phyloP scores from a whole-genome alignment of 1,140 invertebrate genomes.

The Mesaphorura yosii region DNA sequence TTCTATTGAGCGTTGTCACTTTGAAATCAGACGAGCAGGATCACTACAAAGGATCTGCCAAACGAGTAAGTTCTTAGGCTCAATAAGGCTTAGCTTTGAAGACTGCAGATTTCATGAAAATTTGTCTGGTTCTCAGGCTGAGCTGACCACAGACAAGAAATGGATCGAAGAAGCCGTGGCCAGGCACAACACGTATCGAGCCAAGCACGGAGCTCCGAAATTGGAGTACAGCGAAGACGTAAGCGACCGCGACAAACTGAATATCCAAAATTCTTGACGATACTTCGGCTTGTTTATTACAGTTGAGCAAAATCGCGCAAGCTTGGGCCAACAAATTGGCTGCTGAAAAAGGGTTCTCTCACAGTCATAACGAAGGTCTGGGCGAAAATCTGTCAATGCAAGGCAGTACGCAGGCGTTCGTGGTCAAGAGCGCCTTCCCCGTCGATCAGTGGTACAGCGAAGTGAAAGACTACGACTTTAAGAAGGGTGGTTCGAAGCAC shows the following conservation, averaged over 20 bases:
- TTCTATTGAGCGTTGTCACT: no score
- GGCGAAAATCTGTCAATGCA: not conserved
- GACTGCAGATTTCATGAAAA: no score
- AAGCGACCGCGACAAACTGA: no score
- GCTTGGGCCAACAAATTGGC: not conserved
- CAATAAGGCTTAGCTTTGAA: no score
- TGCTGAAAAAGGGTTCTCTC: not conserved
- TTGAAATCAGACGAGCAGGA: no score
- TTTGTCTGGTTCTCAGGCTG: not conserved
- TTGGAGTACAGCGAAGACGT: slow-evolving; percentile 1
- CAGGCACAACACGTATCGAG: slow-evolving; percentile 9
- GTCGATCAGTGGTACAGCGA: slow-evolving; percentile 8
- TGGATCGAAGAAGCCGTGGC: slow-evolving; percentile 2
- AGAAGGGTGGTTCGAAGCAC: slow-evolving; percentile 7
- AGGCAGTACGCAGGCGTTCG: not conserved
- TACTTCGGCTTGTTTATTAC: not conserved
- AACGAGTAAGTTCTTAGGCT: no score
- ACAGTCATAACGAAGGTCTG: slow-evolving; percentile 1
- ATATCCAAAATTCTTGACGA: not conserved
- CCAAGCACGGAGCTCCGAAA: slow-evolving; percentile 3
- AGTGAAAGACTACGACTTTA: slow-evolving; percentile 1
- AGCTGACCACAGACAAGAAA: not conserved
- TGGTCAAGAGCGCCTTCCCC: not conserved
- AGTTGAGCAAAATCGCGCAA: not conserved
- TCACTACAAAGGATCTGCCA: no score